Evolutionary conservation across 2,888 invertebrate genomes (phyloP), one percentile per base, ranked within the genome.

Genomic region (Prosopocoilus inquinatus): DNA sequence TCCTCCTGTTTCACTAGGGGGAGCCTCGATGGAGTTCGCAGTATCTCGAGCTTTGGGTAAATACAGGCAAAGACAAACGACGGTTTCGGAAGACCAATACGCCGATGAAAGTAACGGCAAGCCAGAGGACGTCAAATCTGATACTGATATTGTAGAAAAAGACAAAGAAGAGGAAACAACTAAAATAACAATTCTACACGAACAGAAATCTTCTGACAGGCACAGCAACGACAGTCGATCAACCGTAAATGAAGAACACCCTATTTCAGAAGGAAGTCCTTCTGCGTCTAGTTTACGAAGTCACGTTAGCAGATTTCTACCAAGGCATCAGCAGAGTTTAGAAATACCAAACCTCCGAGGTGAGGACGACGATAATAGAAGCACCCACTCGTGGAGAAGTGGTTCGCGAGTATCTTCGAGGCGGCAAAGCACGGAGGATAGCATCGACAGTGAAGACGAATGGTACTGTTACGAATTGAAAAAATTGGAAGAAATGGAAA

Each of bases 371-470:
- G 94, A 94, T 68, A 91, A 88, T 65, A 82, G 88, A 65, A 93
- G 93, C 72, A 93, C 91, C 2, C 90, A 93, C 78, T 93, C 93
- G 0, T 91, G 90, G 82, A 82, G 93, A 64, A 93, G 93, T 67
- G 88, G 91, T 0, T 94, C 93, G 0, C 80, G 90, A 64, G 89
- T 90, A 1, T 93, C 93, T 1, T 93, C 93, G 0, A 81, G 94
- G 63, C 82, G 94, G 48, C 94, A 94, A 77, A 93, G 93, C 70
- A 94, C 94, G 0, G 94, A 94, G 78, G 94, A 94, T 67, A 92
- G 92, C 67, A 94, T 94, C 54, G 94, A 94, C 73, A 92, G 91
- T 20, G 94, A 94, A 77, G 94, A 94, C 70, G 94, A 94, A 74
- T 94, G 94, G 89, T 94, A 93, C 69, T 91, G 91, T 67, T 93